A percentile compares a stretch with the other conserved stretches of the same genome.
phyloP scores from a whole-genome alignment of 2,113 vertebrate species.

The Myocastor coypus region DNA sequence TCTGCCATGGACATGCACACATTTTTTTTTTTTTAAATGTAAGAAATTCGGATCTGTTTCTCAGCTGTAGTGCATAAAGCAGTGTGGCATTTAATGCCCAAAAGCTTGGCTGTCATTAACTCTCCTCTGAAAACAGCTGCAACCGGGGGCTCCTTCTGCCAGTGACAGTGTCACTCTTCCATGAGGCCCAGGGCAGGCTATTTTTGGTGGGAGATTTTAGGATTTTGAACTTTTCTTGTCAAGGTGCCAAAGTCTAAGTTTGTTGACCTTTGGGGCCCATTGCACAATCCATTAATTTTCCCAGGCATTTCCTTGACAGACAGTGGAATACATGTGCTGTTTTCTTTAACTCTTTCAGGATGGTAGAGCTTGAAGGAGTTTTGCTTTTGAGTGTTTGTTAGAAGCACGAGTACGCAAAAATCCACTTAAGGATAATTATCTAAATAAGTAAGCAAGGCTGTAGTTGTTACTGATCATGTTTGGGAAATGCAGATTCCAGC shows the following conservation, averaged over 20 bases:
- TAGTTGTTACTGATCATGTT: neutral
- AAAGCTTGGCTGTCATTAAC: conserved; percentile 7
- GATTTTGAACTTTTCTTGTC: conserved; percentile 69
- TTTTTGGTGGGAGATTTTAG: conserved; percentile 74
- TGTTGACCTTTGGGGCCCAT: conserved; percentile 67
- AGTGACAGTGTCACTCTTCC: conserved; percentile 4
- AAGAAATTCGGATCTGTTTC: neutral
- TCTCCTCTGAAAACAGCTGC: conserved; percentile 57
- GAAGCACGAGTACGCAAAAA: neutral
- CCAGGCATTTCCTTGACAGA: conserved; percentile 63
- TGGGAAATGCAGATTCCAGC: neutral
- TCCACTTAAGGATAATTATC: neutral
- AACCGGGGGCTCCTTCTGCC: neutral
- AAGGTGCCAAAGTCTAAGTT: conserved; percentile 57
- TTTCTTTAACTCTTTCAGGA: conserved; percentile 65
- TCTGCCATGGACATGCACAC: neutral
- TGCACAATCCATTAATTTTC: conserved; percentile 51
- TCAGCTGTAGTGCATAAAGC: neutral
- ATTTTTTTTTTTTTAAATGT: neutral
- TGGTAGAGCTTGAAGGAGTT: neutral
- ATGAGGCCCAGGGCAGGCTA: conserved; percentile 35
- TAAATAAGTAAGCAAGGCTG: neutral
- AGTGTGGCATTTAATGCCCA: neutral
- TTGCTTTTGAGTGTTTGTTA: conserved; percentile 5
- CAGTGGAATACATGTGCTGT: neutral